These are phyloP conservation scores for Tychaedon coryphoeus DNA, from an alignment of 2,113 vertebrate species.

Conservation along the genomic window DNA sequence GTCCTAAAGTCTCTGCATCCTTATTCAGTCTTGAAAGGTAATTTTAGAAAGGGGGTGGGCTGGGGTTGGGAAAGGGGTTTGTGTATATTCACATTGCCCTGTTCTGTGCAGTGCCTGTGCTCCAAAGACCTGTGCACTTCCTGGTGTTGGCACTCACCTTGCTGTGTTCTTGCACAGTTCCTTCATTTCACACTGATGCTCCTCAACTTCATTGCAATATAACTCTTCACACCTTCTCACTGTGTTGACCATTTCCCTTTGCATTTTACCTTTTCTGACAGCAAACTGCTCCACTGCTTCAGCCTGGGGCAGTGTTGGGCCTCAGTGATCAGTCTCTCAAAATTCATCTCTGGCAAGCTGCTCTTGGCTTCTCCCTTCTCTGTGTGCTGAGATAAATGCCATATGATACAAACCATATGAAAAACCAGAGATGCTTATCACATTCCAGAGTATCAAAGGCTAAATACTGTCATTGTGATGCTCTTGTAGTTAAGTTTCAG, in stretches of 20 bases:
- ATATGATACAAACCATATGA: not conserved
- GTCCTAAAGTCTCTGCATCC: not conserved
- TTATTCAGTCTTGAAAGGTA: not conserved
- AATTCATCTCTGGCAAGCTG: not conserved
- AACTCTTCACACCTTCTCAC: not conserved
- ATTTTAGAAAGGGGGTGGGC: not conserved
- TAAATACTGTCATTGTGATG: not conserved
- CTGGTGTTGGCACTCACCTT: not conserved
- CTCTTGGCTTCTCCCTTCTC: not conserved
- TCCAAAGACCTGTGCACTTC: not conserved
- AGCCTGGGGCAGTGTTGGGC: accelerated
- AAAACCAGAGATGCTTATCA: not conserved
- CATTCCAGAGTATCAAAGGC: not conserved
- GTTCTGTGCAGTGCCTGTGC: not conserved
- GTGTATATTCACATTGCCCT: not conserved
- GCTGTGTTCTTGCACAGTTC: not conserved
- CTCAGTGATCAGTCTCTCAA: not conserved
- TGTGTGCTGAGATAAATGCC: not conserved
- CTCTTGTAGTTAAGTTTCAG: not conserved
- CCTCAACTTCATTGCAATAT: not conserved
- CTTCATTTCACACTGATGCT: not conserved
- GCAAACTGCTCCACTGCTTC: not conserved
- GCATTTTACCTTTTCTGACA: not conserved
- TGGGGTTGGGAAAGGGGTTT: not conserved
- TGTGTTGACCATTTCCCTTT: not conserved